Conservation (phyloP, 2,113 vertebrate species). For the Percina caprodes region DNA sequence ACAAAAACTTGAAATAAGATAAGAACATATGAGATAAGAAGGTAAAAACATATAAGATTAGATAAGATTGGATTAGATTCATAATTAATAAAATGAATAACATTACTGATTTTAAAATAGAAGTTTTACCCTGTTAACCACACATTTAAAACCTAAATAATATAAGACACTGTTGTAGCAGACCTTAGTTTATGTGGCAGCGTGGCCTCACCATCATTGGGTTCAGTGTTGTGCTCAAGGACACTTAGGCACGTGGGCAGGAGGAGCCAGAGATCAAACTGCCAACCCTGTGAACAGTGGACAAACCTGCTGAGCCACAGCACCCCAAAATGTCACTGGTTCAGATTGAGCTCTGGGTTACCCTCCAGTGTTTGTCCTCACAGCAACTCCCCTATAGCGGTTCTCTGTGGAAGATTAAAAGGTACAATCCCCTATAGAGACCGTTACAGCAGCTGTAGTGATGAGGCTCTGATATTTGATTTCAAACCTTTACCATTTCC, state of each 20-base stretch:
- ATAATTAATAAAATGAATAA: too few relatives aligned
- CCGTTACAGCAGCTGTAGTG: background rate
- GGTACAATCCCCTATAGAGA: background rate
- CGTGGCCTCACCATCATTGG: background rate
- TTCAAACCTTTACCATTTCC: conserved; percentile 21
- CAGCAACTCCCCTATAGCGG: background rate
- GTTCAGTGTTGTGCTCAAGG: background rate
- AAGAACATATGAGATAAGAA: too few relatives aligned
- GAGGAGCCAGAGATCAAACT: background rate
- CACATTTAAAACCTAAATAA: too few relatives aligned
- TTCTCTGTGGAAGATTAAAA: background rate
- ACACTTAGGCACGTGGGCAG: background rate
- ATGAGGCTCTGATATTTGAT: conserved; percentile 2
- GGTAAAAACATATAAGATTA: too few relatives aligned
- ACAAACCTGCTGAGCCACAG: background rate
- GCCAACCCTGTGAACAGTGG: too few relatives aligned
- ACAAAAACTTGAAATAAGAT: too few relatives aligned
- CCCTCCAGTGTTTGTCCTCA: conserved; percentile 13
- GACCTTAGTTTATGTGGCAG: too few relatives aligned
- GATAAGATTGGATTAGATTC: too few relatives aligned
- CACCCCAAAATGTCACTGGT: background rate
- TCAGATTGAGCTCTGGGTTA: background rate
- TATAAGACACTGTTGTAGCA: too few relatives aligned
- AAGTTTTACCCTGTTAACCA: too few relatives aligned
- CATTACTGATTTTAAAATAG: too few relatives aligned